These are phyloP conservation scores for Diuraphis noxia DNA, from an alignment of 1,140 invertebrate genomes.

Conservation along the genomic window DNA sequence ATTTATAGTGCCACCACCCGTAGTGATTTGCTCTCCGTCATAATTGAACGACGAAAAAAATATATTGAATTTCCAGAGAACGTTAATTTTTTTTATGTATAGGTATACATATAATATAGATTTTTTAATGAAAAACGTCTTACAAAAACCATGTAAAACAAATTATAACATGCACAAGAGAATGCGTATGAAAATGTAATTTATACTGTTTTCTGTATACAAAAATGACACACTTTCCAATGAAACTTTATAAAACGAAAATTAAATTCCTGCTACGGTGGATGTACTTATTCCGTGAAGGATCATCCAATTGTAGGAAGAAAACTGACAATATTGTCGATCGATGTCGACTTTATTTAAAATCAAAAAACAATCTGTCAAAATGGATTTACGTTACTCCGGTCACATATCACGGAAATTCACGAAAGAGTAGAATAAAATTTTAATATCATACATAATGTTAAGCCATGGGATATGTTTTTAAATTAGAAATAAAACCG, in stretches of 20 bases:
- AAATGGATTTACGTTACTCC: not conserved
- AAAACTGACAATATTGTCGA: not conserved
- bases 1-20: not conserved
- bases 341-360: not conserved
- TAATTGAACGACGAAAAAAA: not conserved
- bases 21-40: not conserved
- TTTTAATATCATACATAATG: not conserved
- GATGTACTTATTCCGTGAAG: not conserved
- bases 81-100: not conserved
- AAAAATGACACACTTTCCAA: constrained; percentile 3
- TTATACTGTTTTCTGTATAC: not conserved
- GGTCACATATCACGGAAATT: too few species aligned
- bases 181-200: not conserved
- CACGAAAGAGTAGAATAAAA: not conserved
- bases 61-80: not conserved
- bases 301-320: not conserved
- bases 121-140: not conserved
- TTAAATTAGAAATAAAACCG: not conserved
- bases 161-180: not conserved
- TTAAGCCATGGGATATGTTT: not conserved
- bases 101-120: not conserved
- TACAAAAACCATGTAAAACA: not conserved
- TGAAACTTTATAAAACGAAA: not conserved
- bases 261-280: not conserved
- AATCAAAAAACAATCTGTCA: not conserved